Base-by-base conservation (phyloP, 2,113 vertebrate species). In the Gymnogyps californianus region DNA sequence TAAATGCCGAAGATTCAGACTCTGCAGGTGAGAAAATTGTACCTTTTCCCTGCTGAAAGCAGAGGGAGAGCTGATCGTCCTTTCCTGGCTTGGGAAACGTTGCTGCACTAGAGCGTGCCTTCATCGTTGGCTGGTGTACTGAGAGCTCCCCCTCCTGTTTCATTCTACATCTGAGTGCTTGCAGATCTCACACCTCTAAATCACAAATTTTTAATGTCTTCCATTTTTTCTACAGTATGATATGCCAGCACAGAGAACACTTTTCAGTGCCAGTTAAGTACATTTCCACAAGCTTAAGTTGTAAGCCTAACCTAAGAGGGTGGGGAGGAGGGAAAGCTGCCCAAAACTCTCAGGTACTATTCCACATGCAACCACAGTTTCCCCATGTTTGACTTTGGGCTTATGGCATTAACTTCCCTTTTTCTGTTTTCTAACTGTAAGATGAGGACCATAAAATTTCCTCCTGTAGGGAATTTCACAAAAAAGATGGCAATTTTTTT, bases 121-220 rank as follows among this genome's bases (percentile, higher is more conserved):
- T 40, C 2, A 0, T 11, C 8, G 0, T 59, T 16, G 72, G 95
- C 65, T 1, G 11, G 18, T 70, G 91, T 91, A 70, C 93, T 70
- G 93, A 93, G 96, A 95, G 96, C 96, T 96, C 97, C 97, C 96
- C 87, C 94, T 96, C 70, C 94, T 40, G 95, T 87, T 87, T 24
- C 74, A 15, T 61, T 22, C 51, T 5, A 1, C 70, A 1, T n/a
- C 21, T 2, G 32, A 76, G 78, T 15, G 31, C 44, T 34, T 42
- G 34, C 83, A 18, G 9, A 22, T 24, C 52, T 84, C 25, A 0
- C 11, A 6, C 24, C 36, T 42, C 40, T 6, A 29, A n/a, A 22
- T 28, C n/a, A 13, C 29, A 46, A 8, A 46, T 49, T 61, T 61
- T 61, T 47, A 12, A 38, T 10, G 6, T 11, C 55, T 87, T 81